Evolutionary conservation across 2,888 invertebrate species (phyloP).

Genomic region (Noctua janthe): DNA sequence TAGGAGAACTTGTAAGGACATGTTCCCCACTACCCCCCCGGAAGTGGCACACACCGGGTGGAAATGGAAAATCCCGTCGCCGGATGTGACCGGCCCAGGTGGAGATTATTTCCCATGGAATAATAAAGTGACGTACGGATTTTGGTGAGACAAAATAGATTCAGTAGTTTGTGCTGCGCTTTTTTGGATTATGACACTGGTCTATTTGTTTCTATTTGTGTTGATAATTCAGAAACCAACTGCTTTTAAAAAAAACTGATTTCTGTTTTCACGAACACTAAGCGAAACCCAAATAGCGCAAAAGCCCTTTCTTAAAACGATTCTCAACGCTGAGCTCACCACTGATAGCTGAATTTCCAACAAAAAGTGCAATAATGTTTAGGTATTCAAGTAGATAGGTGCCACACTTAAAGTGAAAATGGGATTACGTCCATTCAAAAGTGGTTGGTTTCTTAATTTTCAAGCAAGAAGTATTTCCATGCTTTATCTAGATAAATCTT

Average conservation of each 20-base stretch:
- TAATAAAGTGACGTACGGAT: conserved; percentile 74
- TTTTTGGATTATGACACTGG: conserved; percentile 10
- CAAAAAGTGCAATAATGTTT: not conserved
- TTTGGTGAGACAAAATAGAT: conserved; percentile 35
- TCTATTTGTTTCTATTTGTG: not conserved
- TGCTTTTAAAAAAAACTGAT: not conserved
- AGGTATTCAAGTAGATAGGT: not conserved
- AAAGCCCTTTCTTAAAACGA: not conserved
- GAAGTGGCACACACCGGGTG: conserved; percentile 79
- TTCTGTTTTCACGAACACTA: not conserved
- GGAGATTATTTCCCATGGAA: conserved; percentile 77
- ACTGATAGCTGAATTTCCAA: not conserved
- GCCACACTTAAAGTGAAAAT: not conserved
- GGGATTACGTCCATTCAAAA: not conserved
- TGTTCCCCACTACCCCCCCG: conserved; percentile 63
- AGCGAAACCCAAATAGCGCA: not conserved
- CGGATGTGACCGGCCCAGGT: conserved; percentile 82
- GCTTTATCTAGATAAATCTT: too few relatives aligned
- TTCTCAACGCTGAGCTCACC: not conserved
- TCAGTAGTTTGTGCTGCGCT: not conserved
- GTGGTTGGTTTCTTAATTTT: not conserved
- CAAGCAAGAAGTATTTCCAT: too few relatives aligned
- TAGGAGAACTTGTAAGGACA: conserved; percentile 60
- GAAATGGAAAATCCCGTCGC: conserved; percentile 83
- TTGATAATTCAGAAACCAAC: not conserved